These are phyloP conservation scores for Apteryx mantelli DNA, from an alignment of 2,113 vertebrate species.

Conservation along the genomic window DNA sequence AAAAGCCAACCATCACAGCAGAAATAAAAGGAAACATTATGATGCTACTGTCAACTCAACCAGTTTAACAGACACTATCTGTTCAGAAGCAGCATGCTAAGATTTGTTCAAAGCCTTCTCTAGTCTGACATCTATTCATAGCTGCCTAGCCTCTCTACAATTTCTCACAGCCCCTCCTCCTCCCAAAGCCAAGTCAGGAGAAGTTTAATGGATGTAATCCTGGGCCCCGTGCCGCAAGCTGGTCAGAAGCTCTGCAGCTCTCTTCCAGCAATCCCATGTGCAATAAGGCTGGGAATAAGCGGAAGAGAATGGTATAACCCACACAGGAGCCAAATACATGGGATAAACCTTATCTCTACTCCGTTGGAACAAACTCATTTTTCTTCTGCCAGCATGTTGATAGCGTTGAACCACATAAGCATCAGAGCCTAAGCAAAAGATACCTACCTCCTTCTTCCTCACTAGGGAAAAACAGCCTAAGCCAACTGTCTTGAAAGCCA, in stretches of 20 bases:
- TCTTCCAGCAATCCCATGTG: not conserved
- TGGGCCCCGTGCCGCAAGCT: not conserved
- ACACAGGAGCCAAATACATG: not conserved
- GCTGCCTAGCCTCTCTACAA: slow-evolving; percentile 22
- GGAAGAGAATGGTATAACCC: not conserved
- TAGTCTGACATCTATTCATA: slow-evolving; percentile 70
- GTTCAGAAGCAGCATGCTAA: slow-evolving; percentile 51
- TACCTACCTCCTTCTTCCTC: not conserved
- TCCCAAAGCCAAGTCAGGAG: slow-evolving; percentile 5
- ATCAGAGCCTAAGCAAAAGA: not conserved
- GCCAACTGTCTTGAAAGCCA: not conserved
- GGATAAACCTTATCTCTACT: not conserved
- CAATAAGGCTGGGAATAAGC: not conserved
- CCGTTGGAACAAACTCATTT: not conserved
- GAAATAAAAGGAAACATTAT: slow-evolving; percentile 38
- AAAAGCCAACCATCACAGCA: slow-evolving; percentile 17
- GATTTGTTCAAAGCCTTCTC: slow-evolving; percentile 61
- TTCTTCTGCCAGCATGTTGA: not conserved
- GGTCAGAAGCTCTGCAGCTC: slow-evolving; percentile 3
- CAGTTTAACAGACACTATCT: slow-evolving; percentile 36
- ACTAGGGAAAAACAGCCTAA: not conserved
- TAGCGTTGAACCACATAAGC: not conserved
- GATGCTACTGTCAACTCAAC: slow-evolving; percentile 30
- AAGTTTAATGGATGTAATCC: slow-evolving; percentile 58
- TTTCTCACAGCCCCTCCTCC: slow-evolving; percentile 48